Conservation (phyloP, 2,888 invertebrate genomes). For the Gonocerus acuteangulatus region DNA sequence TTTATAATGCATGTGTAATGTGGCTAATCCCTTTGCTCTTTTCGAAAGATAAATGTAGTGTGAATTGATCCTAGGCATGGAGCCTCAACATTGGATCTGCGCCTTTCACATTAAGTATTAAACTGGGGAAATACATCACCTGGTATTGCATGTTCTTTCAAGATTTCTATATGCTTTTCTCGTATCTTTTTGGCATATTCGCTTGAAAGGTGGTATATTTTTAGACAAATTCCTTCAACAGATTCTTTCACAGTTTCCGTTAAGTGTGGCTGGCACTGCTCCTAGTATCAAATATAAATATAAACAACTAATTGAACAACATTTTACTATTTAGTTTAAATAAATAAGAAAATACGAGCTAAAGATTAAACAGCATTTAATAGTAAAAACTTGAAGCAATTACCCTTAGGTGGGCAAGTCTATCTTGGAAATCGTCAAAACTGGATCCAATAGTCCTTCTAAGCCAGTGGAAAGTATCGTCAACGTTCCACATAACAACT, state of each 20-base stretch:
- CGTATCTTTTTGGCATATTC: conserved; percentile 86
- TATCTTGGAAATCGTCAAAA: conserved; percentile 84
- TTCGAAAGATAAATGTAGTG: no score
- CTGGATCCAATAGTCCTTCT: conserved; percentile 86
- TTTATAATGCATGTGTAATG: no score
- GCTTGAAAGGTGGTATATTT: conserved; percentile 84
- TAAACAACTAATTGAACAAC: neutral
- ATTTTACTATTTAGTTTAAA: no score
- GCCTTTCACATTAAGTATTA: no score
- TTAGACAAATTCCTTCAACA: conserved; percentile 89
- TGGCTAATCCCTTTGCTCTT: no score
- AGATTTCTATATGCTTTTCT: conserved; percentile 73
- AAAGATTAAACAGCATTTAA: no score
- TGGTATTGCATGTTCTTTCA: conserved; percentile 78
- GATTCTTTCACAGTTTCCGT: conserved; percentile 89
- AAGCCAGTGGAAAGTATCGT: conserved; percentile 94
- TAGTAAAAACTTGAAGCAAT: no score
- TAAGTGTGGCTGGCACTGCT: conserved; percentile 92
- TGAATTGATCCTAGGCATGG: no score
- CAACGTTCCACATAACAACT: conserved; percentile 97
- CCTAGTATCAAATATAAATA: conserved; percentile 45
- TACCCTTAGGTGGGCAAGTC: conserved; percentile 77
- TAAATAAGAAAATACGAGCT: no score
- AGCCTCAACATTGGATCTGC: no score
- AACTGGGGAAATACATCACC: no score